Conservation (phyloP, 2,888 invertebrate species). For the Margaritifera margaritifera region DNA sequence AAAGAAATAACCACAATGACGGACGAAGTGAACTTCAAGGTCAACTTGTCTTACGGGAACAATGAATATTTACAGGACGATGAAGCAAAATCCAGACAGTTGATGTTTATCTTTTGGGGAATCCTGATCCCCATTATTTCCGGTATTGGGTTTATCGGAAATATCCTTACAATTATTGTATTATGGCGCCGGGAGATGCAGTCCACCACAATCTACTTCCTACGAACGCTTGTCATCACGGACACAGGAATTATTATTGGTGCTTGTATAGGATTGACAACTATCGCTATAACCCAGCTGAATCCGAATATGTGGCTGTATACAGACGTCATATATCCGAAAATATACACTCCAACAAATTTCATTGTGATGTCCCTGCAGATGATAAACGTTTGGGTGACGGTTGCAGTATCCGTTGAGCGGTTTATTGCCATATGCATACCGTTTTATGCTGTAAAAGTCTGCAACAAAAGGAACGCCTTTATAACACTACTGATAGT, state of each 20-base stretch:
- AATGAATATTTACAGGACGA: slow-evolving; percentile 46
- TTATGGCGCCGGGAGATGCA: slow-evolving; percentile 65
- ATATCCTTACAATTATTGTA: slow-evolving; percentile 65
- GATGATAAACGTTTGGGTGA: slow-evolving; percentile 66
- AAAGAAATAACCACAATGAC: slow-evolving; percentile 8
- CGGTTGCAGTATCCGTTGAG: slow-evolving; percentile 66
- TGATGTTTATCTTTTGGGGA: slow-evolving; percentile 63
- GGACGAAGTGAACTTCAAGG: slow-evolving; percentile 54
- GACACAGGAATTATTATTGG: slow-evolving; percentile 58
- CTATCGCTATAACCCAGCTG: slow-evolving; percentile 46
- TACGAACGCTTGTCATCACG: slow-evolving; percentile 60
- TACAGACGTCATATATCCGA: slow-evolving; percentile 57
- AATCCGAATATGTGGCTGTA: slow-evolving; percentile 48
- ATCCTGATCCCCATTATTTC: slow-evolving; percentile 59
- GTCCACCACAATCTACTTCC: slow-evolving; percentile 62
- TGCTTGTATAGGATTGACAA: slow-evolving; percentile 41
- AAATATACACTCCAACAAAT: slow-evolving; percentile 60
- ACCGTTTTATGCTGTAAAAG: slow-evolving; percentile 60
- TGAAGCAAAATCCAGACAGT: slow-evolving; percentile 29
- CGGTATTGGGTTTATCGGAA: slow-evolving; percentile 62
- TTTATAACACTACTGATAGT: slow-evolving; percentile 52
- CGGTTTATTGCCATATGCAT: slow-evolving; percentile 68
- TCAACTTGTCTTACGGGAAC: slow-evolving; percentile 55
- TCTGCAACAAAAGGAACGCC: slow-evolving; percentile 58
- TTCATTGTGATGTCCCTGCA: slow-evolving; percentile 65